Base-by-base conservation (phyloP, 2,797 vertebrate species). In the Neomorphus geoffroyi region DNA sequence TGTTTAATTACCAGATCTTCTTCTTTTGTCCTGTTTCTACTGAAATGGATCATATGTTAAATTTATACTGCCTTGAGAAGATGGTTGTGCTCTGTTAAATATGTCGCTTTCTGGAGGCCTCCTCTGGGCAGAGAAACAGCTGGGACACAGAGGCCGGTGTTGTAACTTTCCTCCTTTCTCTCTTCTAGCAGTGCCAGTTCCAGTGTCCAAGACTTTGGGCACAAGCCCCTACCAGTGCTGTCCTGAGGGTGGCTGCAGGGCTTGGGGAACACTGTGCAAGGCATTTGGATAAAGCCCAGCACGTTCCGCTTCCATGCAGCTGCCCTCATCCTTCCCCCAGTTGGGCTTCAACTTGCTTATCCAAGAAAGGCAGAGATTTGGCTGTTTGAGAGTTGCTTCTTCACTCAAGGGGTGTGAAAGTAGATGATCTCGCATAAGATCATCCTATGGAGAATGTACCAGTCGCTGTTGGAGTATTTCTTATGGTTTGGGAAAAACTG, bases 401-500 rank as follows among this genome's bases (percentile, higher is more conserved):
- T 54, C 39, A 8, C 51, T 65, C 23, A 17, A 15, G 3, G 23
- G 9, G 9, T 3, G 6, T 56, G 56, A 33, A 58, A 56, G 21
- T 18, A 37, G 50, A 11, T 2, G 1, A 11, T 53, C 11, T 57
- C 45, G 26, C 23, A 5, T 35, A 54, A 62, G 60, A 0, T 67
- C 24, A 54, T 18, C 28, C 2, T 73, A 2, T 39, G 39, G 35
- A 11, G 73, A 58, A 82, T n/a, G 5, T 39, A 22, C 6, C 61
- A 23, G 13, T 15, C 19, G 4, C 27, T 72, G 16, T 66, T 65
- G 37, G 35, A 71, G 28, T 37, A 39, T 67, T 58, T 87, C 41
- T n/a, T 26, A 5, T 0, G 1, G 5, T 37, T 81, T 74, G 2
- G 35, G 50, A 7, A 15, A 15, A 43, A 5, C 28, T 10, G 27